These are phyloP conservation scores for Peucedramus taeniatus DNA, from an alignment of 2,113 vertebrate species.

Conservation along the genomic window DNA sequence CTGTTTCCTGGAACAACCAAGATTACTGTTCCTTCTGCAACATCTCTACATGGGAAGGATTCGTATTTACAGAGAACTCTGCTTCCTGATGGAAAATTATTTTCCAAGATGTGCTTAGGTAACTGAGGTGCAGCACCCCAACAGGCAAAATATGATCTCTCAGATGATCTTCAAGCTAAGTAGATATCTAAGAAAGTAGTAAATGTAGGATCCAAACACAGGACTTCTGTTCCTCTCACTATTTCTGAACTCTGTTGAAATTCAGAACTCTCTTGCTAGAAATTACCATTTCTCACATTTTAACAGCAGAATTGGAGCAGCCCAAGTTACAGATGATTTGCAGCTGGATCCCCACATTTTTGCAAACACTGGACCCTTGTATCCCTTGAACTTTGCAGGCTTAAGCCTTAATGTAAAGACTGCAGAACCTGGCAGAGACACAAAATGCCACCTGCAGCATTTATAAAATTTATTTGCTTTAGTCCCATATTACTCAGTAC, in stretches of 20 bases:
- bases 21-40: background rate
- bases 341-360: background rate
- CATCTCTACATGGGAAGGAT: background rate
- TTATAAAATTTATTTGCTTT: background rate
- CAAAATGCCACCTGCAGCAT: slow-evolving; percentile 15
- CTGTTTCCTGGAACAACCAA: background rate
- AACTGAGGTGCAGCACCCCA: background rate
- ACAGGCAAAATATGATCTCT: background rate
- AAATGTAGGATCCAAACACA: background rate
- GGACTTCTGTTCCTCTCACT: background rate
- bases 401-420: background rate
- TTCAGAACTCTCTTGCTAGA: background rate
- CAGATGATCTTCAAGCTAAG: background rate
- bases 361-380: background rate
- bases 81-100: background rate
- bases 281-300: background rate
- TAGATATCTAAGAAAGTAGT: background rate
- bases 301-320: background rate
- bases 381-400: background rate
- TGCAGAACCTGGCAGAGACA: background rate
- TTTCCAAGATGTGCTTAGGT: background rate
- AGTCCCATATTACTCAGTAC: background rate
- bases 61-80: background rate
- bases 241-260: background rate
- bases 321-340: background rate